Conservation (phyloP, 2,888 invertebrate species). For the Ligdia adustata region DNA sequence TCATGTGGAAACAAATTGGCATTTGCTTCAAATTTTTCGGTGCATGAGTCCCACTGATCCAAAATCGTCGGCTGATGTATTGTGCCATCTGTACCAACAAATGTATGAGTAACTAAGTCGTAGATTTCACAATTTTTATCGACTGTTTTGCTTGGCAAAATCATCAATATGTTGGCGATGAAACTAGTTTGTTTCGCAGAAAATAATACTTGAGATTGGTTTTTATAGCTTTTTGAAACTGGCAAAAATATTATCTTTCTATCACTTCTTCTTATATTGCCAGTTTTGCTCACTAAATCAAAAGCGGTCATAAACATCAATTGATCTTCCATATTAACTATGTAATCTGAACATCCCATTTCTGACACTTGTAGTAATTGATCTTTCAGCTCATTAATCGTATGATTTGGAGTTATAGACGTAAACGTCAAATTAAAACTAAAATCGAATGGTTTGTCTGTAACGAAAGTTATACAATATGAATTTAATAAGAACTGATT, state of each 20-base stretch:
- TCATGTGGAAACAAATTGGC: slow-evolving; percentile 76
- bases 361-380: slow-evolving; percentile 62
- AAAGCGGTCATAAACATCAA: slow-evolving; percentile 61
- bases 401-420: slow-evolving; percentile 45
- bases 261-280: slow-evolving; percentile 69
- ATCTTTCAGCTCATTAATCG: slow-evolving; percentile 40
- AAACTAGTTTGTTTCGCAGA: slow-evolving; percentile 57
- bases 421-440: slow-evolving; percentile 45
- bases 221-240: slow-evolving; percentile 30
- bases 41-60: slow-evolving; percentile 71
- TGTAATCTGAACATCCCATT: slow-evolving; percentile 76
- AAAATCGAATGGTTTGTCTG: slow-evolving; percentile 51
- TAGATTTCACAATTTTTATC: slow-evolving; percentile 47
- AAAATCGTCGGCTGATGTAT: slow-evolving; percentile 51
- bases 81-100: slow-evolving; percentile 54
- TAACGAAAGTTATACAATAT: slow-evolving; percentile 62
- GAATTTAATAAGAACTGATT: slow-evolving; percentile 55
- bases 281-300: slow-evolving; percentile 64
- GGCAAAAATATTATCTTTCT: slow-evolving; percentile 73
- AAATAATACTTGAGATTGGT: slow-evolving; percentile 49
- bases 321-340: slow-evolving; percentile 64
- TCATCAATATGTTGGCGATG: slow-evolving; percentile 63
- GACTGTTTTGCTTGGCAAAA: slow-evolving; percentile 42
- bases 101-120: slow-evolving; percentile 71
- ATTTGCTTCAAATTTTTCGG: slow-evolving; percentile 52